Percentiles rank a stretch among this genome's conserved stretches.
phyloP scores from a whole-genome alignment of 1,140 invertebrate genomes.

The Caerostris extrusa region DNA sequence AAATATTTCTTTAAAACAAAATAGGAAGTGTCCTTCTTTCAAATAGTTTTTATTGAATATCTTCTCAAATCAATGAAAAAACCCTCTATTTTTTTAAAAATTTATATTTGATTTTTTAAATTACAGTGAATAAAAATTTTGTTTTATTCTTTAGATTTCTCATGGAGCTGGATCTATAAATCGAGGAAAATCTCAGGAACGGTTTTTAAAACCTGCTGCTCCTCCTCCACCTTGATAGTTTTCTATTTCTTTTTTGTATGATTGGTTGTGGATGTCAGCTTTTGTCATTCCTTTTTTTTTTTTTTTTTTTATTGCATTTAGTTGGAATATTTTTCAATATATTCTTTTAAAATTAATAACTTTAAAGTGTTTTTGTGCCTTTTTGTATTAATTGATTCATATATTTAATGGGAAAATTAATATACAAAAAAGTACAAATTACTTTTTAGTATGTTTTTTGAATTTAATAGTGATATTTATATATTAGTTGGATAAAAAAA shows the following conservation, averaged over 20 bases:
- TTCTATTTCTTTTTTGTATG: neutral
- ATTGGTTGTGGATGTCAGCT: neutral
- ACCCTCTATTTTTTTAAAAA: neutral
- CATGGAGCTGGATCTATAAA: constrained; percentile 2
- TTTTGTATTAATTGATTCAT: no score
- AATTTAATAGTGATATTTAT: no score
- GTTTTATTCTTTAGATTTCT: constrained; percentile 33
- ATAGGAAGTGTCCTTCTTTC: no score
- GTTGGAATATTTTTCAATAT: constrained; percentile 9
- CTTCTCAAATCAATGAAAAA: neutral
- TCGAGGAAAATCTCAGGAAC: constrained; percentile 83
- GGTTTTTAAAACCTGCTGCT: constrained; percentile 89
- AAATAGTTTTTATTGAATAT: neutral
- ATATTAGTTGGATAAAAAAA: no score
- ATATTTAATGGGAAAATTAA: no score
- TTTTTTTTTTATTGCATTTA: neutral
- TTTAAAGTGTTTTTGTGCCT: no score
- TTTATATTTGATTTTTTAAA: neutral
- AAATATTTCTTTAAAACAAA: no score
- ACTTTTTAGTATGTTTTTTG: no score
- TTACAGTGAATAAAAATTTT: neutral
- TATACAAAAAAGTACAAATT: no score
- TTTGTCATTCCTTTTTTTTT: neutral
- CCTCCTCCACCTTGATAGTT: constrained; percentile 80
- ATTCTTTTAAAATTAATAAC: no score